Evolutionary conservation across 2,113 vertebrate genomes (phyloP).

Genomic region (Manacus vitellinus): DNA sequence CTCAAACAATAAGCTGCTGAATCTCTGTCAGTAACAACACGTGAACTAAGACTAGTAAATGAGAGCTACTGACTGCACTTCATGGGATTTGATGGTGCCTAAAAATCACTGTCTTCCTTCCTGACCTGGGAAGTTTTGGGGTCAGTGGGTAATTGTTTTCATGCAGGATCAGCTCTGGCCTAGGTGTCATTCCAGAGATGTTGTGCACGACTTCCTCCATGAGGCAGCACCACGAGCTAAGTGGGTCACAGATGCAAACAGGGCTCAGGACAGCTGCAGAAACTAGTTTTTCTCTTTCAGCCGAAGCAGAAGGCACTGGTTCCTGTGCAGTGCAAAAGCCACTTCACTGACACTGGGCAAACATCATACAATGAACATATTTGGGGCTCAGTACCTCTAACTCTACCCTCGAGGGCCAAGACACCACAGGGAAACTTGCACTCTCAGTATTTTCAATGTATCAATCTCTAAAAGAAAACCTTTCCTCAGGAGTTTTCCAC

Average conservation of each 20-base stretch:
- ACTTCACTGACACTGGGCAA: not conserved
- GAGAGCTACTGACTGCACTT: not conserved
- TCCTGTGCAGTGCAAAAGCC: not conserved
- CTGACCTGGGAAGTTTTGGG: not conserved
- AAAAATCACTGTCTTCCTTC: not conserved
- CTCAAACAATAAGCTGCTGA: not conserved
- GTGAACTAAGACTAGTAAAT: not conserved
- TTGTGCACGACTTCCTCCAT: not conserved
- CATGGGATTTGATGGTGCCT: not conserved
- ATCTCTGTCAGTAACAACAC: not conserved
- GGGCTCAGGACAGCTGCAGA: not conserved
- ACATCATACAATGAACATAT: not conserved
- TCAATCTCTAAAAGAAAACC: not conserved
- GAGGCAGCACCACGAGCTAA: not conserved
- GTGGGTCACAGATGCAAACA: not conserved
- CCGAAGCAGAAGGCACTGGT: not conserved
- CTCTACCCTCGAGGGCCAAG: not conserved
- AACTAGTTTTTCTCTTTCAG: not conserved
- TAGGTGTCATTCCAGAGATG: not conserved
- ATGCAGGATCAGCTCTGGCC: not conserved
- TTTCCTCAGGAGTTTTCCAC: not conserved
- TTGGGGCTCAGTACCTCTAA: not conserved
- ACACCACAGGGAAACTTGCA: not conserved
- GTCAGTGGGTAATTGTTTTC: not conserved
- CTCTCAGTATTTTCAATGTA: not conserved